Evolutionary conservation across 2,888 invertebrate species (phyloP).

Genomic region (Catocala fraxini): DNA sequence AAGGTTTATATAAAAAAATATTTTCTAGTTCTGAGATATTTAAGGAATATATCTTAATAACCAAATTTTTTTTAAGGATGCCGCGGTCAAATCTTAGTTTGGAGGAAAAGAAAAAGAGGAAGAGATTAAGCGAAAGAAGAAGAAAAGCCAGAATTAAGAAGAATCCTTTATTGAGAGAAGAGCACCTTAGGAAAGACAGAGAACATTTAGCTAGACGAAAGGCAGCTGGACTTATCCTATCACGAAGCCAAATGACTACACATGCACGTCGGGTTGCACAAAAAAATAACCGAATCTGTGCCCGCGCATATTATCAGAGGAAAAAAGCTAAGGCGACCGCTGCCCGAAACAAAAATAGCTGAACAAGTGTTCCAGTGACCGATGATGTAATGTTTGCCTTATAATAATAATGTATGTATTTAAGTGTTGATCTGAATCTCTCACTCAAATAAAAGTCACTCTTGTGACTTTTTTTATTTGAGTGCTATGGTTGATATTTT

Average conservation of each 20-base stretch:
- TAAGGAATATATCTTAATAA: constrained; percentile 5
- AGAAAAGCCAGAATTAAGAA: constrained; percentile 10
- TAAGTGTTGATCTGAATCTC: too few relatives aligned
- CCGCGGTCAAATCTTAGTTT: constrained; percentile 2
- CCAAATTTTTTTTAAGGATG: constrained; percentile 12
- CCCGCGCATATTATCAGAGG: constrained; percentile 5
- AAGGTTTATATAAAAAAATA: background rate
- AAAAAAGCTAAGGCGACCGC: background rate
- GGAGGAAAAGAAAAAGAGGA: constrained; percentile 6
- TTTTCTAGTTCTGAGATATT: constrained; percentile 4
- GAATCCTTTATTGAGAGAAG: constrained; percentile 8
- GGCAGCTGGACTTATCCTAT: background rate
- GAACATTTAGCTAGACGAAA: constrained; percentile 6
- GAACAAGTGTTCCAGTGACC: constrained; percentile 8
- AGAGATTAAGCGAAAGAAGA: constrained; percentile 8
- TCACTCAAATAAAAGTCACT: too few relatives aligned
- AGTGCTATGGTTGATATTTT: too few relatives aligned
- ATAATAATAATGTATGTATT: too few relatives aligned
- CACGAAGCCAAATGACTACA: background rate
- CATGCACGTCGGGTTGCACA: background rate
- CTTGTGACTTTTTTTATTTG: too few relatives aligned
- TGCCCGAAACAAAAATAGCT: background rate
- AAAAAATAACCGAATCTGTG: background rate
- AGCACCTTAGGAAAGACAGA: constrained; percentile 8
- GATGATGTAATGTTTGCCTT: constrained; percentile 1